These are phyloP conservation scores for Oeneis ivallda DNA, from an alignment of 2,888 invertebrate species.

Conservation along the genomic window DNA sequence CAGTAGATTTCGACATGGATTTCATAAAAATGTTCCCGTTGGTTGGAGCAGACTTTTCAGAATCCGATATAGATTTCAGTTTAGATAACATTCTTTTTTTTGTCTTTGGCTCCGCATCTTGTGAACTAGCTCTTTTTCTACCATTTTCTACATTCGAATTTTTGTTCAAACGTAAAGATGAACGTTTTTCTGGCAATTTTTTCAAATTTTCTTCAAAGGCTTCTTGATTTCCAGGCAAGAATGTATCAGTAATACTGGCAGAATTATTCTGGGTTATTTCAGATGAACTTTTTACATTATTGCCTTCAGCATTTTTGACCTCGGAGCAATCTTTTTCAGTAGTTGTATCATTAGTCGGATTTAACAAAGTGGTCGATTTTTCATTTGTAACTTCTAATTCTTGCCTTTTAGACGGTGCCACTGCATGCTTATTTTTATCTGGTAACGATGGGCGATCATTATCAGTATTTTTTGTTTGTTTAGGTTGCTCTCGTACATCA, in stretches of 20 bases:
- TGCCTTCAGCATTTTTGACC: conserved; percentile 21
- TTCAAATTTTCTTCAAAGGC: conserved; percentile 45
- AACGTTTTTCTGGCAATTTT: background rate
- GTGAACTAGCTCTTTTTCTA: conserved; percentile 37
- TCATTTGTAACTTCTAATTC: conserved; percentile 22
- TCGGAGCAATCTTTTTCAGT: background rate
- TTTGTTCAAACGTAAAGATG: conserved; percentile 2
- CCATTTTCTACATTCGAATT: conserved; percentile 23
- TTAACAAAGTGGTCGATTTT: conserved; percentile 22
- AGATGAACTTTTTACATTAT: conserved; percentile 18
- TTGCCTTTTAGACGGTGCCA: conserved; percentile 27
- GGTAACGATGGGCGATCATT: background rate
- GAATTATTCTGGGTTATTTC: conserved; percentile 45
- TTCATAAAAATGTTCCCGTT: conserved; percentile 9
- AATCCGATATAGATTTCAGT: conserved; percentile 29
- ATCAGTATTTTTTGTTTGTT: conserved; percentile 13
- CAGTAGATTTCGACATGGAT: conserved; percentile 11
- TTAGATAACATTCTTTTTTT: conserved; percentile 27
- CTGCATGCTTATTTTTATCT: conserved; percentile 36
- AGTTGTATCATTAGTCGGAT: conserved; percentile 32
- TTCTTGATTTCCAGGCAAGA: conserved; percentile 72
- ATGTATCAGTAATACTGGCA: conserved; percentile 54
- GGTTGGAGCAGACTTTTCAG: conserved; percentile 19
- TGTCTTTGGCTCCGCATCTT: conserved; percentile 29
- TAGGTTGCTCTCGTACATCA: background rate